Evolutionary conservation across 2,888 invertebrate species (phyloP).

Genomic region (Tetrapedia diversipes): DNA sequence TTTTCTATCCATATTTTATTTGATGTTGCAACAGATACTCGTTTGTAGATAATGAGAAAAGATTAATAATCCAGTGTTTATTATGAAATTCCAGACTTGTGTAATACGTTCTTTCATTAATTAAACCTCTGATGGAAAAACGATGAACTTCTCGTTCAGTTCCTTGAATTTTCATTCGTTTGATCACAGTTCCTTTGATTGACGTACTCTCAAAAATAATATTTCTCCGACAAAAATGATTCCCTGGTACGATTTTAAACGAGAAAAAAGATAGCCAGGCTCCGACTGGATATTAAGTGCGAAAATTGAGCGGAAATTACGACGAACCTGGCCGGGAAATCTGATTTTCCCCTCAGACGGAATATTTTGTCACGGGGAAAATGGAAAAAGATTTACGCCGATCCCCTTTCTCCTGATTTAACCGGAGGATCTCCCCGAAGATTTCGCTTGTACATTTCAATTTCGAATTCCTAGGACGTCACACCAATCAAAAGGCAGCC

Average conservation of each 20-base stretch:
- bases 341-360: conserved; percentile 1
- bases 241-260: not conserved
- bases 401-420: conserved; percentile 12
- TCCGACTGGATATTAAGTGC: not conserved
- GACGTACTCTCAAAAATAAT: too few species aligned
- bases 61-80: too few species aligned
- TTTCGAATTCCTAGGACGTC: conserved; percentile 40
- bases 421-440: conserved; percentile 19
- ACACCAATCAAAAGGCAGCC: conserved; percentile 37
- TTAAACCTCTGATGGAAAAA: too few species aligned
- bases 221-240: not conserved
- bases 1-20: too few species aligned
- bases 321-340: not conserved
- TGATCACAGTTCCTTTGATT: too few species aligned
- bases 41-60: too few species aligned
- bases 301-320: conserved; percentile 28
- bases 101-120: too few species aligned
- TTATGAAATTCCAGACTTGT: too few species aligned
- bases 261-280: too few species aligned
- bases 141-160: too few species aligned
- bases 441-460: conserved; percentile 33
- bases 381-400: not conserved
- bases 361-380: conserved; percentile 7
- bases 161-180: too few species aligned
- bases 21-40: too few species aligned